Evolutionary conservation across 1,140 invertebrate species (phyloP).

Genomic region (Druon quercuslanigerum): DNA sequence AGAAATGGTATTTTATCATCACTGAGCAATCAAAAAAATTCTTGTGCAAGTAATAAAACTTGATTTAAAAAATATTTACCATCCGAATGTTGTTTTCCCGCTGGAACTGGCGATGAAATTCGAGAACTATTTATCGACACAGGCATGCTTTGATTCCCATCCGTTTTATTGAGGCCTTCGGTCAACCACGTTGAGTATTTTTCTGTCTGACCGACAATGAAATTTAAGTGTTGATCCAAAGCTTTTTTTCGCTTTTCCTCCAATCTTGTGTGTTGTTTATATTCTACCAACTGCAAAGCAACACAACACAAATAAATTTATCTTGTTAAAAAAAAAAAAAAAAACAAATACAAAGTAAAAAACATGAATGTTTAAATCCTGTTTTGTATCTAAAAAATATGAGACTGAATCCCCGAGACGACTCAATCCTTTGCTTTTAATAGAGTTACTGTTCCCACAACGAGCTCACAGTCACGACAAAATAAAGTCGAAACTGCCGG

Average conservation of each 20-base stretch:
- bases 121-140: constrained; percentile 75
- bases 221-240: constrained; percentile 97
- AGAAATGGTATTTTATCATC: constrained; percentile 62
- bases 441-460: constrained; percentile 72
- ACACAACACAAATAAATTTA: constrained; percentile 18
- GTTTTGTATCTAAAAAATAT: constrained; percentile 55
- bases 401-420: constrained; percentile 48
- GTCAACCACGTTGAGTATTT: constrained; percentile 95
- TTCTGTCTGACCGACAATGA: constrained; percentile 99
- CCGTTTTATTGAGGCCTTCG: constrained; percentile 85
- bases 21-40: constrained; percentile 38
- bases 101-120: constrained; percentile 69
- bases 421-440: constrained; percentile 49
- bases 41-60: background rate
- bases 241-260: constrained; percentile 97
- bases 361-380: background rate
- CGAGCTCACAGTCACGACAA: constrained; percentile 72
- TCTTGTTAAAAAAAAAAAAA: too few relatives aligned
- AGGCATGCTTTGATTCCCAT: constrained; percentile 68
- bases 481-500: constrained; percentile 67
- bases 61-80: constrained; percentile 59
- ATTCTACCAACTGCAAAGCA: constrained; percentile 88
- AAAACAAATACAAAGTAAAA: too few relatives aligned
- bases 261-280: constrained; percentile 92
- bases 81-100: constrained; percentile 72